Evolutionary conservation across 2,888 invertebrate species (phyloP), one percentile per base, ranked within the genome.

Genomic region (Epiblema foenella): DNA sequence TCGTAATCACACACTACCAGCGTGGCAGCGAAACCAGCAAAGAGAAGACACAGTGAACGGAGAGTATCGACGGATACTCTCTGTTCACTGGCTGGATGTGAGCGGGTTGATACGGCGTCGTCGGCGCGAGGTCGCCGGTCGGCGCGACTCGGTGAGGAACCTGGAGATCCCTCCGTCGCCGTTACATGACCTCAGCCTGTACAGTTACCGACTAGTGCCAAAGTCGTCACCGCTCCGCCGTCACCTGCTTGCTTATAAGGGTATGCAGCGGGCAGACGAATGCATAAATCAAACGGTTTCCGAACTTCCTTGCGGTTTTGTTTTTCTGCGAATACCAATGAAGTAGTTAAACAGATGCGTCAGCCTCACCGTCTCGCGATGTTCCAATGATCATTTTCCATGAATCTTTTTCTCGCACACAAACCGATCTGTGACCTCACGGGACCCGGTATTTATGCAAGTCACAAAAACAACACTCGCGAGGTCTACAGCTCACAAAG

Each of bases 281-380:
- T 42, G 59, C 42, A 42, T 42, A 24, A 15, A 18, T 51, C 59
- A 59, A 59, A 42, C 59, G 59, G 59, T 59, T 42, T 59, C 59
- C 20, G 59, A 59, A 59, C 42, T 18, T 42, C 3, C n/a, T 39
- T 15, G 12, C 12, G 18, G 39, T 58, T 18, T 58, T 58, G 39
- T 58, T 18, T 58, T 58, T 33, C 58, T 18, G 58, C 17, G 46
- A n/a, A n/a, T 58, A 11, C 10, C 29, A 33, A 56, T 17, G 3
- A 57, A 10, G 18, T 18, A 10, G 2, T 9, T 51, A 42, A 5
- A 42, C 42, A 46, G 51, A 18, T 17, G 10, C 2, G 17, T 12
- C 10, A 51, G 18, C 10, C 3, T 51, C 10, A 18, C 10, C 18
- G 17, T 18, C 7, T 2, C 46, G n/a, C 8, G 46, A 46, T 1